Conservation (phyloP, 37 sponge, comb jelly and placozoan species). For the Geodia barretti region DNA sequence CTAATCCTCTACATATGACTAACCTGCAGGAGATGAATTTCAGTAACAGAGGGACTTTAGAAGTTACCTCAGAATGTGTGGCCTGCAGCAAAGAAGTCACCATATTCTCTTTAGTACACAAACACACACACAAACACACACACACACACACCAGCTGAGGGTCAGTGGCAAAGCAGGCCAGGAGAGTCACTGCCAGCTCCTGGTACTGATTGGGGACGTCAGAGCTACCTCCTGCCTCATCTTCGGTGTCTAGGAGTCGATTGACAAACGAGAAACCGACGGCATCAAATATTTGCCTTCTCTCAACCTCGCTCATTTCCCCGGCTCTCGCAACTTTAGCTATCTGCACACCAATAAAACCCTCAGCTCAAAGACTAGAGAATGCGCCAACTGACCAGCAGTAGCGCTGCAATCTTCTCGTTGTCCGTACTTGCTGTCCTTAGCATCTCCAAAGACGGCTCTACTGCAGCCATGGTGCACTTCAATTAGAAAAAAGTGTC, state of each 20-base stretch:
- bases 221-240: conserved; percentile 39
- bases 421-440: conserved; percentile 64
- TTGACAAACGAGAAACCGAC: conserved; percentile 83
- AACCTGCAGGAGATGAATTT: conserved; percentile 43
- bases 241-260: conserved; percentile 61
- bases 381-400: conserved; percentile 66
- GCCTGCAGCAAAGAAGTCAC: conserved; percentile 15
- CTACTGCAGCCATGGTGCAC: conserved; percentile 46
- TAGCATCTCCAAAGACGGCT: conserved; percentile 32
- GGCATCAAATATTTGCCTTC: conserved; percentile 69
- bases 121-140: background rate
- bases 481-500: conserved; percentile 2
- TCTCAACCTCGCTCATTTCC: conserved; percentile 20
- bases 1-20: background rate
- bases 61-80: conserved; percentile 62
- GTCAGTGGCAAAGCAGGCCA: conserved; percentile 86
- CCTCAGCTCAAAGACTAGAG: no score
- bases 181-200: conserved; percentile 68
- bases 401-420: conserved; percentile 75
- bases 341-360: no score
- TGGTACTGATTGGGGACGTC: conserved; percentile 47
- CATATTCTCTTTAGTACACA: no score
- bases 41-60: conserved; percentile 71
- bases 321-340: conserved; percentile 56
- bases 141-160: conserved; percentile 45